Evolutionary conservation across 2,797 vertebrate genomes (phyloP).

Genomic region (Danio jaintianensis): DNA sequence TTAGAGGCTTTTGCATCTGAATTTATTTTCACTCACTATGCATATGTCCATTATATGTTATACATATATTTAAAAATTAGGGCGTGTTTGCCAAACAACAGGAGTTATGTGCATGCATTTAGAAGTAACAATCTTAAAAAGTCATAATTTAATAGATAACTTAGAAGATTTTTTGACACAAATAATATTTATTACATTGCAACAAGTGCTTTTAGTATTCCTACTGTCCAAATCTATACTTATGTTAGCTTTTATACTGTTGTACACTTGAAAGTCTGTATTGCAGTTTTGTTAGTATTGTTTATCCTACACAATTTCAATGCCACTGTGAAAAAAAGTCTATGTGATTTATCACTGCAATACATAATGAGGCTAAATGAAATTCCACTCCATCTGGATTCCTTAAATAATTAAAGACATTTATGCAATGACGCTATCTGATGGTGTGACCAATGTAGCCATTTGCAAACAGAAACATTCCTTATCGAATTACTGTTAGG

Average conservation of each 20-base stretch:
- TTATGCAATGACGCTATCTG: slow-evolving; percentile 5
- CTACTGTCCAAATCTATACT: too few relatives aligned
- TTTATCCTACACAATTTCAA: not conserved
- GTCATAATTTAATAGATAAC: too few relatives aligned
- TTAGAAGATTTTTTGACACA: too few relatives aligned
- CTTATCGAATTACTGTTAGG: slow-evolving; percentile 31
- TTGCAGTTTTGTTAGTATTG: not conserved
- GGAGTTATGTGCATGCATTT: not conserved
- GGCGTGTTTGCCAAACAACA: not conserved
- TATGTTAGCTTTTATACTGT: not conserved
- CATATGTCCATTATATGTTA: not conserved
- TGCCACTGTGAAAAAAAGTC: too few relatives aligned
- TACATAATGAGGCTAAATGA: not conserved
- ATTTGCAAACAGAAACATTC: slow-evolving; percentile 35
- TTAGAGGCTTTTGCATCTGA: too few relatives aligned
- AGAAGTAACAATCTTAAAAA: too few relatives aligned
- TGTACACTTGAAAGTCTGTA: not conserved
- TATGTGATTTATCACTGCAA: not conserved
- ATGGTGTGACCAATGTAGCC: slow-evolving; percentile 4
- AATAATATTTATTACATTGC: too few relatives aligned
- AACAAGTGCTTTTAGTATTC: too few relatives aligned
- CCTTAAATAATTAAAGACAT: slow-evolving; percentile 28
- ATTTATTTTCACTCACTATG: too few relatives aligned
- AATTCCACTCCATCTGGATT: slow-evolving; percentile 11
- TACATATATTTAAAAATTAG: not conserved